Evolutionary conservation across 2,113 vertebrate genomes (phyloP).

Genomic region (Cathartes aura): DNA sequence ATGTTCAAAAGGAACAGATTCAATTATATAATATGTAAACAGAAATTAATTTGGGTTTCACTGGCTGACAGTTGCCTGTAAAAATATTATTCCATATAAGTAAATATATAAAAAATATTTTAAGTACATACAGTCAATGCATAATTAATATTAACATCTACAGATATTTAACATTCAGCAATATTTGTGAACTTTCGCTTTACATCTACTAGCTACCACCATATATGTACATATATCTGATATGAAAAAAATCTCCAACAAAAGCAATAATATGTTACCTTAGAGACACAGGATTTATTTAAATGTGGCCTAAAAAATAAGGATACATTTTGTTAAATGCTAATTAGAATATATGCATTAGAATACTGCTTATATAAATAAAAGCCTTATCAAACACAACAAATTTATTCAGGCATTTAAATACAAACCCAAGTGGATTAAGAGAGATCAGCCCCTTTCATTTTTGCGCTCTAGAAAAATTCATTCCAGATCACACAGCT

Average conservation of each 20-base stretch:
- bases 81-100: neutral
- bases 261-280: conserved; percentile 67
- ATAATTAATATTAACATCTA: neutral
- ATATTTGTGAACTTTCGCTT: neutral
- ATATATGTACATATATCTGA: neutral
- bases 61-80: neutral
- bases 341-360: neutral
- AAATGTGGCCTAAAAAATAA: conserved; percentile 59
- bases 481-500: neutral
- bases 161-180: neutral
- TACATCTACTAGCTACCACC: neutral
- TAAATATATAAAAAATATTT: neutral
- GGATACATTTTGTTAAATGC: neutral
- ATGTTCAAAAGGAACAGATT: neutral
- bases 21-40: neutral
- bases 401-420: neutral
- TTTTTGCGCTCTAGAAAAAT: neutral
- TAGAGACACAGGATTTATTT: conserved; percentile 51
- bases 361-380: neutral
- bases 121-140: neutral
- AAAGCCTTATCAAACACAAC: neutral
- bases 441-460: neutral
- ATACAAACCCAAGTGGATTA: neutral
- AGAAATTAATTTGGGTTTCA: neutral
- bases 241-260: neutral